Base-by-base conservation (phyloP, 2,888 invertebrate species). In the Hirtodrosophila duncani region DNA sequence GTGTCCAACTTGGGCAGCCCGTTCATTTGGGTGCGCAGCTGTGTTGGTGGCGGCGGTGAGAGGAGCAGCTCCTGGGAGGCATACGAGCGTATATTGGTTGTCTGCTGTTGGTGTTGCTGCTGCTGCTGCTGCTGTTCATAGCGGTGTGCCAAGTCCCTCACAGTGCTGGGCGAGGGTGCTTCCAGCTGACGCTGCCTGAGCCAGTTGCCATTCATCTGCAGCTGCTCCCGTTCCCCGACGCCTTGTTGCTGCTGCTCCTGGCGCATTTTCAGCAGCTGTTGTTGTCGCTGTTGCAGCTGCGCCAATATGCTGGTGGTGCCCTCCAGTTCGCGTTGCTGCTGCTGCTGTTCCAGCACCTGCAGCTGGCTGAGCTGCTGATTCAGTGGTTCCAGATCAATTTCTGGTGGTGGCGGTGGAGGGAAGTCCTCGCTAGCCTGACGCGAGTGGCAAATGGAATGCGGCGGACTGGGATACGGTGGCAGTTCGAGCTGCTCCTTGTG, bases 381-480 rank as follows among this genome's bases (percentile, higher is more conserved):
- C 0, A 92, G 86, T 0, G 91, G 90, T 13, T 90, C 90, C 57
- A 93, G 87, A 62, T 93, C 93, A 33, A 93, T 89, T 37, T 85
- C 85, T 0, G 92, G 92, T 0, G 92, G 92, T 1, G 93, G 92
- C 0, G 95, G 95, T 3, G 95, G 95, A 34, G 95, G 95, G 75
- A 96, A 95, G 74, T 96, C 95, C 86, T 95, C 95, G 84, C 95
- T 95, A 0, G 94, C 91, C 85, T 95, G 95, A 34, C 95, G 88
- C 1, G 95, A 95, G 85, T 95, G 95, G 43, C 92, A 90, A 0
- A 90, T 92, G 0, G 94, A 94, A 64, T 91, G 91, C 66, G 92
- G 89, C 1, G 93, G 93, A 72, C 92, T 92, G 1, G 94, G 94
- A 83, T 95, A 95, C 0, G 95, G 95, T 1, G 95, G 95, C 45